These are phyloP conservation scores for Lumbricus terrestris DNA, from an alignment of 2,888 invertebrate species.

Conservation along the genomic window DNA sequence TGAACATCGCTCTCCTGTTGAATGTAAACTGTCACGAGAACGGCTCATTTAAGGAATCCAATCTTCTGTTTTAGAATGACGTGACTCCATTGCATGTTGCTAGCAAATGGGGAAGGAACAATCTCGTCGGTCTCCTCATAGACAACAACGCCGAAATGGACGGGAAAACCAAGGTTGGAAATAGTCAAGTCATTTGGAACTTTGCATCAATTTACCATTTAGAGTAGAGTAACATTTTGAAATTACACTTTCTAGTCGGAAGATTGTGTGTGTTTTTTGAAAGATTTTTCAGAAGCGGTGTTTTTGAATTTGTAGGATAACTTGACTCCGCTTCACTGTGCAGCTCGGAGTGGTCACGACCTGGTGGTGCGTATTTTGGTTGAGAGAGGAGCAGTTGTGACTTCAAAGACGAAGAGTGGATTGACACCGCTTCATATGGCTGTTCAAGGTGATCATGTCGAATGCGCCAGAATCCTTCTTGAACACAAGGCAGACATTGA, in stretches of 20 bases:
- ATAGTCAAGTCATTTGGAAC: not conserved
- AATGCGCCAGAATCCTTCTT: slow-evolving; percentile 89
- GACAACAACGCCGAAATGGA: slow-evolving; percentile 83
- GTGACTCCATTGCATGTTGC: slow-evolving; percentile 99
- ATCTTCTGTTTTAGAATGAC: slow-evolving; percentile 27
- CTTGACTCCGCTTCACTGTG: slow-evolving; percentile 34
- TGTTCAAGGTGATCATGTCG: slow-evolving; percentile 97
- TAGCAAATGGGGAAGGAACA: slow-evolving; percentile 97
- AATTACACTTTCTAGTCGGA: not conserved
- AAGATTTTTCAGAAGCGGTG: too few relatives aligned
- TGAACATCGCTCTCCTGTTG: too few relatives aligned
- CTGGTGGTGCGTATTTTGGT: slow-evolving; percentile 89
- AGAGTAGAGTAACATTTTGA: not conserved
- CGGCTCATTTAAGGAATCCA: too few relatives aligned
- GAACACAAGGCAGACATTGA: slow-evolving; percentile 93
- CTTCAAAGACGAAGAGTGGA: slow-evolving; percentile 93
- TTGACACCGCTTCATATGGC: slow-evolving; percentile 98
- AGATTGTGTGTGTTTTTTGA: not conserved
- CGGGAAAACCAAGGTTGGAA: slow-evolving; percentile 32
- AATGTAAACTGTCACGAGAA: too few relatives aligned
- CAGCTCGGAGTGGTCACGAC: slow-evolving; percentile 86
- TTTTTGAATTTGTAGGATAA: slow-evolving; percentile 25
- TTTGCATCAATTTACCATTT: not conserved
- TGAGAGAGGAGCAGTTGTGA: slow-evolving; percentile 94
- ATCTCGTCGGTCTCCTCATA: slow-evolving; percentile 88